Evolutionary conservation across 2,888 invertebrate genomes (phyloP).

Genomic region (Oligia strigilis): DNA sequence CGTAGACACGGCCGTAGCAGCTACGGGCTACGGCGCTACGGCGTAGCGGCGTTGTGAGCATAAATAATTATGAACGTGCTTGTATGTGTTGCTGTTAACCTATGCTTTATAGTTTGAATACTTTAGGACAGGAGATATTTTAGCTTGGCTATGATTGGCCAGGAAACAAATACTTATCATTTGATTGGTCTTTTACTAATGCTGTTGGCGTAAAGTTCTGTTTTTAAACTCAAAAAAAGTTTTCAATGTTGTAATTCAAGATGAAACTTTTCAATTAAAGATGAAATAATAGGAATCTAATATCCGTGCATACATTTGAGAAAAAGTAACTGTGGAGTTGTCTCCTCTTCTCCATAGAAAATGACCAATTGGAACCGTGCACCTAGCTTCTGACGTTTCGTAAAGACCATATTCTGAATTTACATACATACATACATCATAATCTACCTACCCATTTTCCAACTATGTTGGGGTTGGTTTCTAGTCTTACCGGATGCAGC

Average conservation of each 20-base stretch:
- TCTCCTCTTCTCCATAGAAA: background rate
- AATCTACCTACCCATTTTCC: background rate
- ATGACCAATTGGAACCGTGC: background rate
- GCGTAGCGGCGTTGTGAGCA: constrained; percentile 52
- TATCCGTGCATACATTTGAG: background rate
- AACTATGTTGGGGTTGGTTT: background rate
- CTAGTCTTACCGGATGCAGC: background rate
- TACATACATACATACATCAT: background rate
- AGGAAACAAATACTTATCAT: background rate
- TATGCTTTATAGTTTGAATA: constrained; percentile 17
- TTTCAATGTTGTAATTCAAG: background rate
- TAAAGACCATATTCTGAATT: background rate
- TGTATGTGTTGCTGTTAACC: constrained; percentile 11
- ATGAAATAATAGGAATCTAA: background rate
- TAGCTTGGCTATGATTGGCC: background rate
- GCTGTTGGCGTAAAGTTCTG: background rate
- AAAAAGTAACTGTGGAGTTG: background rate
- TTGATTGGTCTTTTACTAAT: background rate
- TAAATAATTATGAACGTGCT: constrained; percentile 41
- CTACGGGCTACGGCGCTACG: constrained; percentile 58
- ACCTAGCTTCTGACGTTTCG: background rate
- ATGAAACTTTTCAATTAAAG: background rate
- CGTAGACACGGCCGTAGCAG: constrained; percentile 64
- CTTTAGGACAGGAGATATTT: background rate
- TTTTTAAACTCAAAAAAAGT: background rate